These are phyloP conservation scores for Bos taurus DNA, from an alignment of 2,113 vertebrate species.

Conservation along the genomic window DNA sequence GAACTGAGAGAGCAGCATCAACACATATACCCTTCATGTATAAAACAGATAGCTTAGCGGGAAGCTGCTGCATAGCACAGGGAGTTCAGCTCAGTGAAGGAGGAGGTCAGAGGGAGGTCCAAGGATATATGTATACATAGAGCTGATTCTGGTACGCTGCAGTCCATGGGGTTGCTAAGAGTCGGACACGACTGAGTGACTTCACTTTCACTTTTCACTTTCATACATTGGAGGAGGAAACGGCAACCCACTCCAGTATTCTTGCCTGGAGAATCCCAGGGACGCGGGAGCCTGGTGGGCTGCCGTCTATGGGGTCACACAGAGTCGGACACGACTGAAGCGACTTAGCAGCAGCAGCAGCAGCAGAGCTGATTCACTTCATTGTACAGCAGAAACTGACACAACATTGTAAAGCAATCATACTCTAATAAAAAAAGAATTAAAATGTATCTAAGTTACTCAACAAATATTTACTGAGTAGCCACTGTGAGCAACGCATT, in stretches of 20 bases:
- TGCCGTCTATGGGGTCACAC: accelerated
- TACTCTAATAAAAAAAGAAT: neutral
- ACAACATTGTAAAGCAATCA: neutral
- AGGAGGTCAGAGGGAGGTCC: neutral
- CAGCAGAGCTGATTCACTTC: neutral
- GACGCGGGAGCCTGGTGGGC: too few species aligned
- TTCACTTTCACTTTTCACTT: too few species aligned
- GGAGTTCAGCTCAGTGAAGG: neutral
- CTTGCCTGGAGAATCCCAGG: too few species aligned
- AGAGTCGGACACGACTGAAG: too few species aligned
- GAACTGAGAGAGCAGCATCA: neutral
- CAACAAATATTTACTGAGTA: neutral
- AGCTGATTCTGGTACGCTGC: neutral
- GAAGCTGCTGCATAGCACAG: neutral
- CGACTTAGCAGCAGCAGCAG: too few species aligned
- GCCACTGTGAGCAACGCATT: neutral
- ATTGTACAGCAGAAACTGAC: neutral
- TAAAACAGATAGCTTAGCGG: neutral
- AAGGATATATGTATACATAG: neutral
- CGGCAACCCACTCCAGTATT: too few species aligned
- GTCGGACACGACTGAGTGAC: too few species aligned
- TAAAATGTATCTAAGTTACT: neutral
- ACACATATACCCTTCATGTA: neutral
- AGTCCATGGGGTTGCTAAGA: too few species aligned
- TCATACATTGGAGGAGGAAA: too few species aligned